Evolutionary conservation across 1,140 invertebrate genomes (phyloP), one percentile per base, ranked within the genome.

Genomic region (Zaprionus nigranus): DNA sequence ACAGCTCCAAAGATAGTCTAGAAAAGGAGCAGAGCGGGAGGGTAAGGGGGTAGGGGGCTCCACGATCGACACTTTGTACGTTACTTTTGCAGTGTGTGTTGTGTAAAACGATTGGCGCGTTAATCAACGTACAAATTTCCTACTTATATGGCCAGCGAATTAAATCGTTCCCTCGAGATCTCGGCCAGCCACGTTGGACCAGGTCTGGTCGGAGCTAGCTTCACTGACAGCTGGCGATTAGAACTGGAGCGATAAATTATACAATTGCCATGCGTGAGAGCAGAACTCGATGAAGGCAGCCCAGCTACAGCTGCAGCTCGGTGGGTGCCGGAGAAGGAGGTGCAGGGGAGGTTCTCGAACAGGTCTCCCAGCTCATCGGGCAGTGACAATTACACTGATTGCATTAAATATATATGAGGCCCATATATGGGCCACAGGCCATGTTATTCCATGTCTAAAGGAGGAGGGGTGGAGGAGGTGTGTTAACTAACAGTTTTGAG

Each of bases 101-200:
- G 85, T 88, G 85, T 88, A 90, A 88, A 88, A 84, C 85, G 85
- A 88, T 88, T 90, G 85, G 85, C 85, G 85, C 85, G 85, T 88
- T 88, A 88, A 88, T 88, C 85, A 88, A 88, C 81, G 85, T 88
- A 88, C 85, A 88, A 88, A 88, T 88, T 88, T 88, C 79, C 85
- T 79, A 88, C 85, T 88, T 88, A 88, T 88, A 88, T 90, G 85
- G 85, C 66, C 53, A 74, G 85, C 85, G 85, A 88, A 88, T 88
- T 88, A 88, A 88, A 88, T 88, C 85, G 85, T 88, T 88, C 85
- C 85, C 85, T 82, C 75, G 85, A 88, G 85, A 88, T 81, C 73
- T 68, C 22, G 59, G 30, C 12, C 67, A 40, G 40, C 36, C 22
- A 40, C 57, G 57, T 17, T 46, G 80, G 53, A 17, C 64, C 3